Evolutionary conservation across 2,888 invertebrate genomes (phyloP), one percentile per base, ranked within the genome.

Genomic region (Drosophila antonietae): DNA sequence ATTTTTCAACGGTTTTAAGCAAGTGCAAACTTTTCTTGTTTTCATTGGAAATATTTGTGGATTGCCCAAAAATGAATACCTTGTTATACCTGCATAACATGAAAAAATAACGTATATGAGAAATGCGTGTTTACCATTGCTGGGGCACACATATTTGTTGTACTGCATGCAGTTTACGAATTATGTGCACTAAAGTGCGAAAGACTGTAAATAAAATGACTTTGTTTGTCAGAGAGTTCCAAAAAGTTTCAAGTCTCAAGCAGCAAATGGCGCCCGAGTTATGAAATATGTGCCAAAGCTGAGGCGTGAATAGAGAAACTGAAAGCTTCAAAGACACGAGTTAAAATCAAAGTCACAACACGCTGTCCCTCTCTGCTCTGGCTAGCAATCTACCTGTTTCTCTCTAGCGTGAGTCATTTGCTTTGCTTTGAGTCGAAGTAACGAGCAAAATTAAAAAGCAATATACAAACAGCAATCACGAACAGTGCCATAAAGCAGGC

Each of bases 371-470:
- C 6, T 20, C 12, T 2, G 37, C 47, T 3, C 23, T 49, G 3
- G 15, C 28, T 28, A 28, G 28, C 28, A 28, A 28, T 9, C 41
- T 43, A 3, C 9, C 57, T 44, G 12, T 37, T 12, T 51, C 49
- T 12, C 20, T 12, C 37, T 9, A 23, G 44, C 33, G n/a, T 49
- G 49, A 39, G 37, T 20, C 59, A 59, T 28, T 20, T 12, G 53
- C 53, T 41, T 9, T 18, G 12, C 6, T 44, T 33, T 15, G 10
- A 23, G 31, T 33, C 33, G 68, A 51, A 83, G 87, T 83, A 83
- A 83, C 83, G 83, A 88, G 83, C 73, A 74, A 79, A 84, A 84
- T 84, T 87, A 84, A 89, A 84, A 84, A 89, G 89, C 89, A 89
- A 84, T 84, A 87, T 80, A 87, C 77, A 81, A 84, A 87, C 79